Evolutionary conservation across 2,888 invertebrate species (phyloP), one percentile per base, ranked within the genome.

Genomic region (Drosophila cognata): DNA sequence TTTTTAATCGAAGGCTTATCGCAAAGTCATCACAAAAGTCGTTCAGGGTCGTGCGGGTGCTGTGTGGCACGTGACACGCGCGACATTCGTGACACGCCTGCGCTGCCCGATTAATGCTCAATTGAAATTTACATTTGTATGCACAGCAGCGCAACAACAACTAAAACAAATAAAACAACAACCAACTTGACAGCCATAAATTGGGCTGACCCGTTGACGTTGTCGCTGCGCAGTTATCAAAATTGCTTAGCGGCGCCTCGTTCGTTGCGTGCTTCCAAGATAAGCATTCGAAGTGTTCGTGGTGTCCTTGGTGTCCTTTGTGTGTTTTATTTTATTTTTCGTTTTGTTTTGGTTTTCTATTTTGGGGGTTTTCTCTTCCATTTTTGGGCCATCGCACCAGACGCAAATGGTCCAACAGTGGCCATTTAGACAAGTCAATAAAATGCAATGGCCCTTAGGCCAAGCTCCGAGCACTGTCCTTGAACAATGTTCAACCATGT

Each of bases 41-140:
- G 74, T 55, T 64, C 77, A 71, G 62, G 62, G 76, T 62, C 75
- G 58, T 38, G 51, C n/a, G 29, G 57, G 41, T 35, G 21, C 33
- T 38, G 18, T 35, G 46, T 21, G 51, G 53, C 29, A 28, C 51
- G 66, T 71, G 62, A 29, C 33, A 33, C 56, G 51, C 63, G 72
- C 59, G 55, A 51, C 55, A 36, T 35, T 41, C 62, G 41, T 36
- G 63, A 48, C 57, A 56, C 57, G 85, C 53, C 64, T 64, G 53
- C 70, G 60, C 71, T 53, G 55, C 21, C 50, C 79, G 87, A 87
- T 89, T 84, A 81, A 85, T 71, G 74, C 81, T 76, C 84, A 89
- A 85, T 89, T 86, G 84, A 79, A 86, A 74, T 84, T 84, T 71
- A 72, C 82, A 89, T 81, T 85, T 81, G 68, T 79, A 80, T 87